These are phyloP conservation scores for Arizona elegans DNA, from an alignment of 2,113 vertebrate genomes.

Conservation along the genomic window DNA sequence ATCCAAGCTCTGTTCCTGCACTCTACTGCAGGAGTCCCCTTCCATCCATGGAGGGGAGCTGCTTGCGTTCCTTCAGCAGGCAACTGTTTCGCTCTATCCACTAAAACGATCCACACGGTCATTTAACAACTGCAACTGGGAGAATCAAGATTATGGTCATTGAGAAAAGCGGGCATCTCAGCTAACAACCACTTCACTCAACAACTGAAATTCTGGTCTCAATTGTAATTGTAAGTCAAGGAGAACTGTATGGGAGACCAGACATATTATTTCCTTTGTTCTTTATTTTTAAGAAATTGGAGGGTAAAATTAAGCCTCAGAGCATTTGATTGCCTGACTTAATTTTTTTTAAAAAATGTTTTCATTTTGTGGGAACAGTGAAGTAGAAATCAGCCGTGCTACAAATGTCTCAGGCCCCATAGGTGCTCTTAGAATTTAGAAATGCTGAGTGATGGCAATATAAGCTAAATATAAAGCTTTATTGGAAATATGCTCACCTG, in stretches of 20 bases:
- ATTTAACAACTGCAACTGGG: background rate
- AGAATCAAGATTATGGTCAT: background rate
- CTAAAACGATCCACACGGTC: background rate
- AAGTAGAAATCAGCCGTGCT: background rate
- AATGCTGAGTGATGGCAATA: background rate
- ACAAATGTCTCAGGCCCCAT: background rate
- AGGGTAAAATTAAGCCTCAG: background rate
- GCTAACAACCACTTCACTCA: background rate
- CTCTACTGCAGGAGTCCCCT: background rate
- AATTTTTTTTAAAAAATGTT: background rate
- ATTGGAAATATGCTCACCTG: background rate
- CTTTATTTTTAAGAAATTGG: background rate
- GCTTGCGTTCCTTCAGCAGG: too few relatives aligned
- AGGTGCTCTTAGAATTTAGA: background rate
- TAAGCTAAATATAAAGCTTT: too few relatives aligned
- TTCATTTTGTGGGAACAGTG: background rate
- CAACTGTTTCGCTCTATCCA: background rate
- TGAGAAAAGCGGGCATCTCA: background rate
- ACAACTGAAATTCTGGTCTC: background rate
- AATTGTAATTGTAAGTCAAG: background rate
- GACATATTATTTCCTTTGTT: constrained; percentile 44
- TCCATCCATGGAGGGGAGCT: background rate
- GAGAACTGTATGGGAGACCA: constrained; percentile 53
- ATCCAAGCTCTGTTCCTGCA: background rate
- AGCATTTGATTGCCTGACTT: background rate